Base-by-base conservation (phyloP, 2,797 vertebrate species). In the Cyprinodon diabolis region DNA sequence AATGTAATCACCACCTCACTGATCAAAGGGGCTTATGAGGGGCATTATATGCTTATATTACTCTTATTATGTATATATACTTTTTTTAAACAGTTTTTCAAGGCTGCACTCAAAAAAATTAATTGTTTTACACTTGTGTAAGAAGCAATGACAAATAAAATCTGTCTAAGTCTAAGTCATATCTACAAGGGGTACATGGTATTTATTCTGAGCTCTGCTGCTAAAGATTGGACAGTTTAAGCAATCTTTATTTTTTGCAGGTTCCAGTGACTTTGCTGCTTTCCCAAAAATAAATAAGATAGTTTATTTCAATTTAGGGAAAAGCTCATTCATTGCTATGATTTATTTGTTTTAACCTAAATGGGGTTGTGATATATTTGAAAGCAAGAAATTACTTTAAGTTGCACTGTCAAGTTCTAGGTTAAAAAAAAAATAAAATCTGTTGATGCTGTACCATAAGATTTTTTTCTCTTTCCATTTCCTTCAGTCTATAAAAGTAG, bases 401-500 rank as follows among this genome's bases (percentile, higher is more conserved):
- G 35, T 40, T 35, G 21, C 58, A 11, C 8, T 37, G 30, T 62
- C 58, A 37, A 8, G 35, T 62, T 63, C 60, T 45, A 62, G 19
- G 8, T 25, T 19, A 21, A 40, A 63, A 12, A 21, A 43, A n/a
- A 63, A 63, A 63, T 1, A 2, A 63, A 63, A 19, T 6, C 48
- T 51, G 30, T 30, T 30, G 30, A 30, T 51, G 3, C 60, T 63
- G 19, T 43, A 10, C 35, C 30, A 4, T 17, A 62, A 17, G 30
- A 14, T 15, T 35, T 51, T 35, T 10, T 17, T 30, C 0, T 6
- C 4, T 40, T 67, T 47, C 84, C 30, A 6, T 84, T 84, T 76
- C 35, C 77, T 76, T 75, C 58, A 68, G 6, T 78, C 69, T 79
- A 3, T 37, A 52, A 52, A 69, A 56, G n/a, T 4, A n/a, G 40